phyloP scores from a whole-genome alignment of 2,888 invertebrate genomes.

The Theodoxus fluviatilis region DNA sequence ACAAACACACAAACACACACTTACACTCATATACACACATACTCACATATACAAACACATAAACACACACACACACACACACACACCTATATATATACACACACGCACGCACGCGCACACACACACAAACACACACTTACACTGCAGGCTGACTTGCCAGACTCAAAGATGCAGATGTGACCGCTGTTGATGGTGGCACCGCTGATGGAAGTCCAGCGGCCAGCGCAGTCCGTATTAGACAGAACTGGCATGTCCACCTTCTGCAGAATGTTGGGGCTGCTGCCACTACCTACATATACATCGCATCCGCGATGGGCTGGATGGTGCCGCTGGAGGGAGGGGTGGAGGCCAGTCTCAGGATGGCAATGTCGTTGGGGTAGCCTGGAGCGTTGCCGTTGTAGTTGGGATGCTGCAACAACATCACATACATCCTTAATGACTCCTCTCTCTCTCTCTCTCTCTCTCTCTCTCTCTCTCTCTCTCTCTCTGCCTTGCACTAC shows the following conservation, averaged over 20 bases:
- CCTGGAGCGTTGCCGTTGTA: slow-evolving; percentile 33
- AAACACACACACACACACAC: too few species aligned
- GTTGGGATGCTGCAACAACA: slow-evolving; percentile 35
- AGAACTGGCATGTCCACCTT: slow-evolving; percentile 35
- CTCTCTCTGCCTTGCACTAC: too few species aligned
- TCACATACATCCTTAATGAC: too few species aligned
- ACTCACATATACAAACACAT: too few species aligned
- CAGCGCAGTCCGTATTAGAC: slow-evolving; percentile 30
- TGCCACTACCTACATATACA: slow-evolving; percentile 27
- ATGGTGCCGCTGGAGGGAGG: slow-evolving; percentile 29
- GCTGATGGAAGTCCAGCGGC: slow-evolving; percentile 27
- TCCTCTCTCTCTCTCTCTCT: too few species aligned
- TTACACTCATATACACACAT: too few species aligned
- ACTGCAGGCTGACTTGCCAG: slow-evolving; percentile 37
- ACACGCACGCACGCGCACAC: too few species aligned
- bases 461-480: too few species aligned
- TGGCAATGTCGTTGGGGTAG: slow-evolving; percentile 40
- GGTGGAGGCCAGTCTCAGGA: slow-evolving; percentile 30
- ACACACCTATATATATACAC: too few species aligned
- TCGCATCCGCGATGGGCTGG: slow-evolving; percentile 13
- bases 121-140: slow-evolving; percentile 29
- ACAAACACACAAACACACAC: too few species aligned
- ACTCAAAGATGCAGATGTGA: slow-evolving; percentile 36
- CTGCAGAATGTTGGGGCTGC: slow-evolving; percentile 29
- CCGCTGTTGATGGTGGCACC: slow-evolving; percentile 31